Evolutionary conservation across 92 coral and sea anemone species (phyloP), one percentile per base, ranked within the genome.

Genomic region (Zoanthus sociatus): DNA sequence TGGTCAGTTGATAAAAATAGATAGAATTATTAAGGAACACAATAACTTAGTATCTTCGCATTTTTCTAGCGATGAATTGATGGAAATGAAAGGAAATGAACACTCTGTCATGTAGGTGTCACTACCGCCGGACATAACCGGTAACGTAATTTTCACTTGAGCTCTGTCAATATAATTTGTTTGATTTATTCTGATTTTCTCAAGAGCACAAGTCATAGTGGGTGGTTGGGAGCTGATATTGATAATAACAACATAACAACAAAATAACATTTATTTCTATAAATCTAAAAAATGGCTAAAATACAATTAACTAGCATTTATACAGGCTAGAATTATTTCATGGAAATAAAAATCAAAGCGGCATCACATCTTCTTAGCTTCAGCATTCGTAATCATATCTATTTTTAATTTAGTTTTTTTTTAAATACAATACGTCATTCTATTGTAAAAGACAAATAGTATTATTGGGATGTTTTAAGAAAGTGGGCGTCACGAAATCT

Each of bases 1-100:
- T 37, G 47, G 85, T 81, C 85, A 81, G 61, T 81, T 81, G 21
- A 74, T 73, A 81, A 48, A 81, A 81, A 81, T 81, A 81, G 85
- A 67, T 45, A 47, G 47, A 47, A 63, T 64, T 1, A 4, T 3
- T 78, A 58, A 31, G 70, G 66, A 45, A 32, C 50, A 17, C 46
- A 46, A 12, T 42, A 51, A 18, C 50, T 42, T 37, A 64, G 47
- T 32, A 9, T 32, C 73, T 61, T 20, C 74, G 32, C 37, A 68
- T 45, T 26, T 26, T 46, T 48, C 53, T 9, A 0, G 53, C 30
- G 30, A 54, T 77, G 13, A 12, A 77, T 30, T 77, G 64, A 54
- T 53, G 53, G 67, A 79, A 46, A 79, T 47, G 44, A 81, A 45
- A 66, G 84, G 84, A 79, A 79, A 79, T 61, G 72, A 79, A 15